These are phyloP conservation scores for Notoglanidium macrostoma DNA, from an alignment of 2,797 vertebrate species.

Conservation along the genomic window DNA sequence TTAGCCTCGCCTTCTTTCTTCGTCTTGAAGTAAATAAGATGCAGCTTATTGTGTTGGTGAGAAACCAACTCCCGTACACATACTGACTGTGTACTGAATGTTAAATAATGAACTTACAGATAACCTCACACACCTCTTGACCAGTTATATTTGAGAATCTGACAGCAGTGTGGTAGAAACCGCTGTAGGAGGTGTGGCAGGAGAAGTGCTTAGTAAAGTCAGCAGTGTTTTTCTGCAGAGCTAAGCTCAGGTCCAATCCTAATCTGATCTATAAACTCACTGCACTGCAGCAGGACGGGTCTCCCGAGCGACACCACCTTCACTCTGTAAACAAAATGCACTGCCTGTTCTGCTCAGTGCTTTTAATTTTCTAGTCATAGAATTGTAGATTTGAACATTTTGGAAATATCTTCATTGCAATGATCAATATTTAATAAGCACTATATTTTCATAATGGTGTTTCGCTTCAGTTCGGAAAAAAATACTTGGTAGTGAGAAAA, in stretches of 20 bases:
- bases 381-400: too few species aligned
- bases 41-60: too few species aligned
- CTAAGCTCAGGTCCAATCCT: not conserved
- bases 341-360: too few species aligned
- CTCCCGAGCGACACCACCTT: not conserved
- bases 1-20: too few species aligned
- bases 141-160: not conserved
- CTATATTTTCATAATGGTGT: not conserved
- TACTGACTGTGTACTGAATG: not conserved
- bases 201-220: not conserved
- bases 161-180: not conserved
- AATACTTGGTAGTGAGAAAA: not conserved
- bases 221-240: not conserved
- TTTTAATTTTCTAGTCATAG: too few species aligned
- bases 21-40: too few species aligned
- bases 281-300: not conserved
- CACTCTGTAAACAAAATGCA: too few species aligned
- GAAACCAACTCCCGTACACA: too few species aligned
- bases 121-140: not conserved
- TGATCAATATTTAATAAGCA: too few species aligned
- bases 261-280: not conserved
- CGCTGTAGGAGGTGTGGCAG: not conserved
- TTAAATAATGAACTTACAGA: not conserved
- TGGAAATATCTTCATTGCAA: not conserved
- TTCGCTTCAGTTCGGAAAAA: not conserved